These are phyloP conservation scores for Seriola aureovittata DNA, from an alignment of 2,113 vertebrate genomes.

Conservation along the genomic window DNA sequence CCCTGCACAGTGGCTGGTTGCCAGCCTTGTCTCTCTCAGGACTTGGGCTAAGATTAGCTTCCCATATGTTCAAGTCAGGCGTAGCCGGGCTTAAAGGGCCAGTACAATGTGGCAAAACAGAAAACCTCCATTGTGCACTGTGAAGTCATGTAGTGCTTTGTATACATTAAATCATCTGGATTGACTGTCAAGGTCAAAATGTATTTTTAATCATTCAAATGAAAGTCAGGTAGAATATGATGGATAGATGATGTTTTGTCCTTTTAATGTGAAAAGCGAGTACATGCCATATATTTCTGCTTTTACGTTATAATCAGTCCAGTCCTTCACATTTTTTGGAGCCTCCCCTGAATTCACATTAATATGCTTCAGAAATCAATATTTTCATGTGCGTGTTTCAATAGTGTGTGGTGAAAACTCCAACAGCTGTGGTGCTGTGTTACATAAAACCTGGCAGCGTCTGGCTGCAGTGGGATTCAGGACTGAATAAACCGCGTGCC, in stretches of 20 bases:
- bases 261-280: not conserved
- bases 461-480: slow-evolving; percentile 61
- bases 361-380: slow-evolving; percentile 34
- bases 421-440: slow-evolving; percentile 68
- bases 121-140: slow-evolving; percentile 6
- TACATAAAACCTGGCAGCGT: slow-evolving; percentile 72
- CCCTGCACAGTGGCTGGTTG: slow-evolving; percentile 77
- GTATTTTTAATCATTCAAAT: not conserved
- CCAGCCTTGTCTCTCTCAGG: slow-evolving; percentile 85
- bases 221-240: not conserved
- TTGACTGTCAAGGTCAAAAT: not conserved
- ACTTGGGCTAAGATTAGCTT: slow-evolving; percentile 88
- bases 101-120: slow-evolving; percentile 57
- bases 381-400: slow-evolving; percentile 40
- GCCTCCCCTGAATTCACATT: slow-evolving; percentile 4
- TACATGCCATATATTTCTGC: not conserved
- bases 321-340: not conserved
- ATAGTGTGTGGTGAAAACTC: slow-evolving; percentile 47
- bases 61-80: slow-evolving; percentile 85
- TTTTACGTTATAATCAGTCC: not conserved
- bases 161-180: slow-evolving; percentile 1
- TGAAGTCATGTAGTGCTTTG: not conserved
- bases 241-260: not conserved
- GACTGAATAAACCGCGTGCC: slow-evolving; percentile 47
- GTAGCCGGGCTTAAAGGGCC: slow-evolving; percentile 84